Base-by-base conservation (phyloP, 1,140 invertebrate genomes). In the Metopolophium dirhodum region DNA sequence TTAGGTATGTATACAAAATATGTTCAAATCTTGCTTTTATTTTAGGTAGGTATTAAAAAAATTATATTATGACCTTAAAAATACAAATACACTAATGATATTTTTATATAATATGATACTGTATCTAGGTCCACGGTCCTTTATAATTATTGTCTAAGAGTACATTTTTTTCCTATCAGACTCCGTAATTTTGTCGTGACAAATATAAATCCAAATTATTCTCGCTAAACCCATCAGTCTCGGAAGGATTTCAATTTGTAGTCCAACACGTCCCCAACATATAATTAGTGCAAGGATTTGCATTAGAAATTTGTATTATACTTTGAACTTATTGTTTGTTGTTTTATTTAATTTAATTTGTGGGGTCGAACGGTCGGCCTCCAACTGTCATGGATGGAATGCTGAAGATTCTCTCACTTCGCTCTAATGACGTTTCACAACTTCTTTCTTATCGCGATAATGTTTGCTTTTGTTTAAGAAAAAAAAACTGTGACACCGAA, bases 351-450 rank as follows among this genome's bases (percentile, higher is more conserved):
- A 90, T 90, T 61, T 68, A 68, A 90, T 90, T 68, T 45, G 23
- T 61, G 89, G 54, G 89, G 89, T 90, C 89, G 54, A 89, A 89
- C n/a, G 35, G 26, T 23, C n/a, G 88, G 23, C 88, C 88, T 89
- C 88, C 88, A 89, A 90, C 89, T 68, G 89, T 68, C 89, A 68
- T 49, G 68, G 90, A 30, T 82, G 61, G 61, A 91, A 91, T 51
- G 30, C 68, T 83, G 68, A 85, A 93, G 91, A 93, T 93, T 93
- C 91, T 93, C 91, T 93, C 82, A 54, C 82, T 85, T 22, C 51
- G 82, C 82, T 41, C 91, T 93, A 93, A 93, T 86, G 91, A 93
- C 91, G 77, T 93, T 93, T 93, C 91, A 86, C 91, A 93, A 93
- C 91, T 37, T 41, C 68, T 61, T 68, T 57, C 47, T 90, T 68